These are phyloP conservation scores for Theonella swinhoei DNA, from an alignment of 37 sponge, comb jelly and placozoan species.

Conservation along the genomic window DNA sequence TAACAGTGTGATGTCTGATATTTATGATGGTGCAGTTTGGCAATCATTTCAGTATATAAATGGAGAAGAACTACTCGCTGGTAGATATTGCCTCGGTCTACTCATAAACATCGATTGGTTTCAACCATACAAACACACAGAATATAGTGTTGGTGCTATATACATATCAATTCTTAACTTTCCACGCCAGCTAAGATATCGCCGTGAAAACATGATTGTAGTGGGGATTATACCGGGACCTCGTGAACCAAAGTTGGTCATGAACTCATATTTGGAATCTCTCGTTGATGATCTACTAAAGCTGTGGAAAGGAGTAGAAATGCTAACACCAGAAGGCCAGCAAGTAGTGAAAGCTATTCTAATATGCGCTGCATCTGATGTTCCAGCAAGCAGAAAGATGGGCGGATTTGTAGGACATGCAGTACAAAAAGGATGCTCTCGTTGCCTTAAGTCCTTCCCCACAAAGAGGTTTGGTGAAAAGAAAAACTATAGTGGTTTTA, in stretches of 20 bases:
- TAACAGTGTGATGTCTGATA: slow-evolving; percentile 14
- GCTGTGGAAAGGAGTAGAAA: slow-evolving; percentile 13
- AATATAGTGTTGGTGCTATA: slow-evolving; percentile 54
- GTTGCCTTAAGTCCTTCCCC: slow-evolving; percentile 53
- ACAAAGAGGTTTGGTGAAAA: slow-evolving; percentile 13
- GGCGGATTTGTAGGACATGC: slow-evolving; percentile 39
- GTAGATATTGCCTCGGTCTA: slow-evolving; percentile 23
- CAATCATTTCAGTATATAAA: slow-evolving; percentile 6
- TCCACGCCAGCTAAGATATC: slow-evolving; percentile 28
- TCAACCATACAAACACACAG: too few relatives aligned
- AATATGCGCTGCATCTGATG: slow-evolving; percentile 30
- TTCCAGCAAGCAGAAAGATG: slow-evolving; percentile 42
- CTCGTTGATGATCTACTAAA: slow-evolving; percentile 29
- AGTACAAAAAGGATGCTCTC: slow-evolving; percentile 52
- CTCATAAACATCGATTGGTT: slow-evolving; percentile 24
- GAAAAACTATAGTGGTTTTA: slow-evolving; percentile 50
- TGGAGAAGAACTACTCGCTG: background rate
- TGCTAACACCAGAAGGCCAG: background rate
- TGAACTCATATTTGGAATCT: slow-evolving; percentile 39
- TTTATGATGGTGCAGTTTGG: slow-evolving; percentile 56
- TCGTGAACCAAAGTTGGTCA: slow-evolving; percentile 26
- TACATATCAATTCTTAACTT: slow-evolving; percentile 52
- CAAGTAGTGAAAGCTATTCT: slow-evolving; percentile 6
- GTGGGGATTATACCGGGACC: slow-evolving; percentile 58
- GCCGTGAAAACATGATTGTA: slow-evolving; percentile 40